phyloP scores from a whole-genome alignment of 2,797 vertebrate species.

The Hipposideros larvatus region DNA sequence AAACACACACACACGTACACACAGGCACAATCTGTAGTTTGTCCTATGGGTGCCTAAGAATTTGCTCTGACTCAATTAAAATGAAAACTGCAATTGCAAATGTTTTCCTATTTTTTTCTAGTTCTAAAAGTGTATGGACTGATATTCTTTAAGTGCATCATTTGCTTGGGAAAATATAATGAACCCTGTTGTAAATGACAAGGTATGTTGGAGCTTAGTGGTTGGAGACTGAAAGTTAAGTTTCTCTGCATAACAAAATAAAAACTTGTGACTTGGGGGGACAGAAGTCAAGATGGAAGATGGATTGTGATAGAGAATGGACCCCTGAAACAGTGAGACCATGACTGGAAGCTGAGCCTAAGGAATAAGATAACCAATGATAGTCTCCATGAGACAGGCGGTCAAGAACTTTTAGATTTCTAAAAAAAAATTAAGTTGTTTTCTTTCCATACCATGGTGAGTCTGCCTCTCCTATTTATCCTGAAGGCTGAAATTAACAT shows the following conservation, averaged over 20 bases:
- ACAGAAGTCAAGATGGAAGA: background rate
- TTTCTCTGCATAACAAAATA: background rate
- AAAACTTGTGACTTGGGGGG: background rate
- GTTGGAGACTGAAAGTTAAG: background rate
- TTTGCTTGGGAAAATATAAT: constrained; percentile 18
- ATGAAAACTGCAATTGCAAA: constrained; percentile 7
- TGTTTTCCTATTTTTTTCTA: background rate
- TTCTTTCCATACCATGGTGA: background rate
- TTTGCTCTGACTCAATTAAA: background rate
- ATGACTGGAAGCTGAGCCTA: background rate
- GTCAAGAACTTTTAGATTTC: background rate
- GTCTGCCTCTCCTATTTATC: background rate
- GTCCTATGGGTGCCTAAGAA: background rate
- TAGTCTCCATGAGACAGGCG: background rate
- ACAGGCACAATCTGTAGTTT: background rate
- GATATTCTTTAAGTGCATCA: background rate
- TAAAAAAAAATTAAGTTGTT: background rate
- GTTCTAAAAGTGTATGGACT: background rate
- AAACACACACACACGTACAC: background rate
- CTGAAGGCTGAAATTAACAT: background rate
- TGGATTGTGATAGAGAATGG: background rate
- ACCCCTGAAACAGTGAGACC: background rate
- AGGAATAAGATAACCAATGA: background rate
- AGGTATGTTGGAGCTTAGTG: background rate
- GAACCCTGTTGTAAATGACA: background rate